Percentiles rank a stretch among this genome's conserved stretches.
Conservation (phyloP, 2,888 invertebrate species). For the Lepeophtheirus nordmannii region DNA sequence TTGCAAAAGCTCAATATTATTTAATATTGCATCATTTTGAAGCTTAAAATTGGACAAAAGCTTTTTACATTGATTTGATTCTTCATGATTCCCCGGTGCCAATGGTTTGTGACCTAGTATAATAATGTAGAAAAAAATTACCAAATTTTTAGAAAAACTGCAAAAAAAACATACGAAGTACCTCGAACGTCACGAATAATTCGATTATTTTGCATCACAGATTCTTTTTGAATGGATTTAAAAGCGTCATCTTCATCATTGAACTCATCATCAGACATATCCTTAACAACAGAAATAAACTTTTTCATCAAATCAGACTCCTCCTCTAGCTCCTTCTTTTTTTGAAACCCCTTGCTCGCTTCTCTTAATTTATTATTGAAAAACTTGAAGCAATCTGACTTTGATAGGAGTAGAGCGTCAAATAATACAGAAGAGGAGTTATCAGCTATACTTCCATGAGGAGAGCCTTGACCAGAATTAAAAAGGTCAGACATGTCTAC, state of each 20-base stretch:
- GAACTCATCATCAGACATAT: too few relatives aligned
- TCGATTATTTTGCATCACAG: not conserved
- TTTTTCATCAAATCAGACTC: not conserved
- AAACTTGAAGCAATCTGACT: too few relatives aligned
- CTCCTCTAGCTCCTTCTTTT: not conserved
- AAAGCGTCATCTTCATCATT: too few relatives aligned
- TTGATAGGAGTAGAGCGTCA: too few relatives aligned
- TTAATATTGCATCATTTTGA: not conserved
- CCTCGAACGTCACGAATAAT: not conserved
- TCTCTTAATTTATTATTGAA: not conserved
- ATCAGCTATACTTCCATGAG: not conserved
- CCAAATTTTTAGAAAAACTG: not conserved
- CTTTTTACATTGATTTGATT: not conserved
- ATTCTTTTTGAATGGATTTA: not conserved
- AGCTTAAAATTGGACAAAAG: not conserved
- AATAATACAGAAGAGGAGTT: not conserved
- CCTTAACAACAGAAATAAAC: not conserved
- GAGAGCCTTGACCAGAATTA: not conserved
- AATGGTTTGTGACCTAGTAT: not conserved
- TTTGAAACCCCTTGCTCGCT: not conserved
- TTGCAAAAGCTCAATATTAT: not conserved
- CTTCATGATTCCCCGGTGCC: not conserved
- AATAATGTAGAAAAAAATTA: not conserved
- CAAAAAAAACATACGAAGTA: not conserved
- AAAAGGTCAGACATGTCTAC: not conserved